Evolutionary conservation across 2,113 vertebrate species (phyloP).

Genomic region (Brienomyrus longianalis): DNA sequence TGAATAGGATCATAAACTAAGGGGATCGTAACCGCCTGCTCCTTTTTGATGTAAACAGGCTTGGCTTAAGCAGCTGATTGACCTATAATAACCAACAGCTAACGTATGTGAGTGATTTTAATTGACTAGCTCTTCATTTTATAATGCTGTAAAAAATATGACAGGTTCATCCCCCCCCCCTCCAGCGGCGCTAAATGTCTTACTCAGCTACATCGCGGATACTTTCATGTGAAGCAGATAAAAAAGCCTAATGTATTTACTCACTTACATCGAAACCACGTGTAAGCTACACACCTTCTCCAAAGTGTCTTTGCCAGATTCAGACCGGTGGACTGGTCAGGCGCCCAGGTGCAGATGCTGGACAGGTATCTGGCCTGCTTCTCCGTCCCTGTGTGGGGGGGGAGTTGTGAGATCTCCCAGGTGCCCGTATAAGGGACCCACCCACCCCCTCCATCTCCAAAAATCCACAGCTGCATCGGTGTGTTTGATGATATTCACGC

Average conservation of each 20-base stretch:
- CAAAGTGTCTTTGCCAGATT: constrained; percentile 27
- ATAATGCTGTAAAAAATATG: constrained; percentile 14
- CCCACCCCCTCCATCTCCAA: neutral
- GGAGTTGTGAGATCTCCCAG: neutral
- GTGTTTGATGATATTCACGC: constrained; percentile 60
- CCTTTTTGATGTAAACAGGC: neutral
- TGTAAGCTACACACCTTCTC: constrained; percentile 54
- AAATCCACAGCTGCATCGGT: constrained; percentile 41
- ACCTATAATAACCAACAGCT: neutral
- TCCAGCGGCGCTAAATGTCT: neutral
- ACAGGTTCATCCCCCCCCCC: neutral
- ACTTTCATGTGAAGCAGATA: neutral
- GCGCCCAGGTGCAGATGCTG: neutral
- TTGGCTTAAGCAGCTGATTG: neutral
- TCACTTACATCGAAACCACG: neutral
- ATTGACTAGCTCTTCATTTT: constrained; percentile 12
- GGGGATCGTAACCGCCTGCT: neutral
- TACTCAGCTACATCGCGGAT: neutral
- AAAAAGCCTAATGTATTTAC: neutral
- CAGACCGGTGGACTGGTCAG: neutral
- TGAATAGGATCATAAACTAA: neutral
- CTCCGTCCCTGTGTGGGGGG: neutral
- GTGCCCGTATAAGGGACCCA: neutral
- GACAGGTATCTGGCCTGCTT: neutral
- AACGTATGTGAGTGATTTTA: neutral